Percentiles rank a stretch among this genome's conserved stretches.
Evolutionary conservation across 2,797 vertebrate genomes (phyloP).

Genomic region (Karalla daura): DNA sequence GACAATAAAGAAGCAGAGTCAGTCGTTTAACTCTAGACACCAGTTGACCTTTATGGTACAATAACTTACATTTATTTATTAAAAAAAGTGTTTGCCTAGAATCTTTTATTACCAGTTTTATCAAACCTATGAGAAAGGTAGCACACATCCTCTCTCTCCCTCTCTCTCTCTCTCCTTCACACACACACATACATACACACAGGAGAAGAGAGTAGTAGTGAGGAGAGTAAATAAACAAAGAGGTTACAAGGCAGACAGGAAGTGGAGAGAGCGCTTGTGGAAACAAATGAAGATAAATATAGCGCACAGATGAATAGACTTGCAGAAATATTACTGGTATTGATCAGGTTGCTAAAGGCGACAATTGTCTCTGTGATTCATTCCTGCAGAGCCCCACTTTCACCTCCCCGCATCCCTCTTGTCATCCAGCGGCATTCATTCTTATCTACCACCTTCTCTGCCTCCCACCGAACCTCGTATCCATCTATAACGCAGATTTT

Average conservation of each 20-base stretch:
- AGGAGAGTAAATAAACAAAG: conserved; percentile 14
- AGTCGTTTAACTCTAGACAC: conserved; percentile 16
- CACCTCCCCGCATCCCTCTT: conserved; percentile 27
- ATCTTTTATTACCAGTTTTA: not conserved
- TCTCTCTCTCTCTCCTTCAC: no score
- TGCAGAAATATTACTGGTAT: conserved; percentile 51
- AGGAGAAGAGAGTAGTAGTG: not conserved
- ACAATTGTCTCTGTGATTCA: conserved; percentile 38
- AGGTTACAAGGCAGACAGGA: conserved; percentile 2
- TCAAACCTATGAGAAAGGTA: not conserved
- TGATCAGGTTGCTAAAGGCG: conserved; percentile 45
- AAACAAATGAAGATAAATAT: conserved; percentile 42
- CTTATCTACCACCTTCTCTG: conserved; percentile 26
- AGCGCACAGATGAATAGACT: conserved; percentile 36
- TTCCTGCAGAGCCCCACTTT: conserved; percentile 16
- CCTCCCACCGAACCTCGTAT: conserved; percentile 31
- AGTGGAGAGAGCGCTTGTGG: not conserved
- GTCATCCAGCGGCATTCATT: conserved; percentile 29
- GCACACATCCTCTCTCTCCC: not conserved
- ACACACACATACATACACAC: not conserved
- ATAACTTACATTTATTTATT: not conserved
- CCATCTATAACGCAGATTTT: conserved; percentile 9
- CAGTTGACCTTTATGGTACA: conserved; percentile 21
- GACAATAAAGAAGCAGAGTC: conserved; percentile 8
- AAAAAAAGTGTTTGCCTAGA: not conserved